Evolutionary conservation across 1,140 invertebrate genomes (phyloP).

Genomic region (Ostrea edulis): DNA sequence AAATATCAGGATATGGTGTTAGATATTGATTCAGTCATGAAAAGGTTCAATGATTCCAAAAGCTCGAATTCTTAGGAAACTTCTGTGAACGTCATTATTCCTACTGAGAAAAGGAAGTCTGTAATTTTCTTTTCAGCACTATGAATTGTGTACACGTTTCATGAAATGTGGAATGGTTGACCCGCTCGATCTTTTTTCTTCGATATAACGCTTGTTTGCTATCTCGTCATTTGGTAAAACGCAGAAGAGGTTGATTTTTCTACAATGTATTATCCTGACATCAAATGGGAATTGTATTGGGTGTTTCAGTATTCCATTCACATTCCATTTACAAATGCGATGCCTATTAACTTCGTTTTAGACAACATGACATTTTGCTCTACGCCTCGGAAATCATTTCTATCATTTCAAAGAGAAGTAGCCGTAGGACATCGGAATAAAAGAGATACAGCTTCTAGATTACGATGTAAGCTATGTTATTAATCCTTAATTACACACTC

Average conservation of each 20-base stretch:
- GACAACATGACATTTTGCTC: not conserved
- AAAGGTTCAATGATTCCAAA: not conserved
- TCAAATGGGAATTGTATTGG: not conserved
- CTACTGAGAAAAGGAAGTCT: not conserved
- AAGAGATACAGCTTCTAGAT: conserved; percentile 1
- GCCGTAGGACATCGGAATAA: not conserved
- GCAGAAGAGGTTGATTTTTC: not conserved
- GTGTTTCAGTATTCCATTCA: not conserved
- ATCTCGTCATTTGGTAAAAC: not conserved
- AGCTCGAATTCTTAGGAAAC: not conserved
- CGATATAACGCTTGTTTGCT: not conserved
- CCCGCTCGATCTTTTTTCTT: not conserved
- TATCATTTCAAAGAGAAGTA: conserved; percentile 9
- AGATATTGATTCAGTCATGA: conserved; percentile 8
- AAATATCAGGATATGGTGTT: not conserved
- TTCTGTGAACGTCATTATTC: not conserved
- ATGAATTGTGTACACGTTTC: not conserved
- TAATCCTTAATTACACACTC: conserved; percentile 18
- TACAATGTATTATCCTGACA: not conserved
- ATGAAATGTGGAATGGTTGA: not conserved
- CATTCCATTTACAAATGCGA: conserved; percentile 57
- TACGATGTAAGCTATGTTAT: not conserved
- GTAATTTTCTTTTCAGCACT: not conserved
- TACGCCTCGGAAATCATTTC: conserved; percentile 7
- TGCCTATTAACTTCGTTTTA: not conserved